Conservation (phyloP, 2,113 vertebrate species). For the Microtus pennsylvanicus region DNA sequence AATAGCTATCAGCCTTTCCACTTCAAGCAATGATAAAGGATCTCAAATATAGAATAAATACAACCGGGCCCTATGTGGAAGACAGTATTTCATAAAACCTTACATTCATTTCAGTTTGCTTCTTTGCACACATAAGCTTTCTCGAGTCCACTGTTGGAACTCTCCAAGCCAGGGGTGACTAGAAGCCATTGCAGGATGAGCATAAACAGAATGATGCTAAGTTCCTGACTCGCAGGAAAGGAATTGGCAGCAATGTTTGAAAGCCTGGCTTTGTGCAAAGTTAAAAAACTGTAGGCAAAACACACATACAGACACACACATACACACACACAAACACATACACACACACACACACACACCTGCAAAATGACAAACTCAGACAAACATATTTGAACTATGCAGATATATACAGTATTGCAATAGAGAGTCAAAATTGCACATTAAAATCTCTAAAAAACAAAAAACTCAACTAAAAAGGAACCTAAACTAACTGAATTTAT, state of each 20-base stretch:
- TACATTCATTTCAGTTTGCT: background rate
- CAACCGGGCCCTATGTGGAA: background rate
- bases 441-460: background rate
- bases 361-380: background rate
- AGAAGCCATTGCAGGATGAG: background rate
- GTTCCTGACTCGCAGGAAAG: background rate
- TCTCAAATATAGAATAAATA: background rate
- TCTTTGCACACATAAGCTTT: background rate
- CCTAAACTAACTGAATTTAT: background rate
- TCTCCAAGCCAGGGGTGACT: background rate
- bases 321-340: background rate
- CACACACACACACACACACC: background rate
- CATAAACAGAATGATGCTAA: background rate
- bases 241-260: background rate
- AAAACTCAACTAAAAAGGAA: background rate
- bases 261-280: background rate
- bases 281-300: background rate
- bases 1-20: background rate
- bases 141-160: background rate
- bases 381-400: background rate
- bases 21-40: conserved; percentile 7
- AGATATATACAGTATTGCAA: background rate
- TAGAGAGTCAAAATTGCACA: background rate
- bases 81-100: conserved; percentile 33
- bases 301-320: background rate